These are phyloP conservation scores for Drosophila falleni DNA, from an alignment of 2,888 invertebrate species.

Conservation along the genomic window DNA sequence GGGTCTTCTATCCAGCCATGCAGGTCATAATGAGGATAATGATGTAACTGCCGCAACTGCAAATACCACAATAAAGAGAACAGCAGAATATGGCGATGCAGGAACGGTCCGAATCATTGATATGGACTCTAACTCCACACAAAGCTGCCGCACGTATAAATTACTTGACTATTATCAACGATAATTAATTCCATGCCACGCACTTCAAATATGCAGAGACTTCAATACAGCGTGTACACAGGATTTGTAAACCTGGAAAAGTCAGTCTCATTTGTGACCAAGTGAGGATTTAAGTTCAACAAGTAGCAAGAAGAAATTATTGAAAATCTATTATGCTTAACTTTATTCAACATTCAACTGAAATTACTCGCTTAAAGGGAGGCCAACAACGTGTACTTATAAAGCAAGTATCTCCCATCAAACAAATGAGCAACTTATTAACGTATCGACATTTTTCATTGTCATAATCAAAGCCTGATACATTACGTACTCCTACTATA, in stretches of 20 bases:
- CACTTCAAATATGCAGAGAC: conserved; percentile 16
- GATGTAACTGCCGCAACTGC: conserved; percentile 47
- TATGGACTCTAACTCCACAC: conserved; percentile 11
- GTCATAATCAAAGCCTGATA: not conserved
- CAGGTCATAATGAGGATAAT: conserved; percentile 61
- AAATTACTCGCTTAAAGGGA: not conserved
- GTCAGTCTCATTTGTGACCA: not conserved
- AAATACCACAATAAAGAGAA: conserved; percentile 57
- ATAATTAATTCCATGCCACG: conserved; percentile 65
- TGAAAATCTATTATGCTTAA: not conserved
- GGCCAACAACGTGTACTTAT: not conserved
- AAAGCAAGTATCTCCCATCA: not conserved
- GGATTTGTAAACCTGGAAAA: not conserved
- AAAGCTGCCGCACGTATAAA: conserved; percentile 48
- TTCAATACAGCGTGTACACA: not conserved
- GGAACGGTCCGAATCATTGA: conserved; percentile 17
- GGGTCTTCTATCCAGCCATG: not conserved
- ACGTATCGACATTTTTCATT: not conserved
- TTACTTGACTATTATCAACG: conserved; percentile 63
- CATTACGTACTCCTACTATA: not conserved
- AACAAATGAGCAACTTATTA: not conserved
- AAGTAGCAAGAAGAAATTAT: not conserved
- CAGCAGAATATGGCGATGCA: conserved; percentile 8
- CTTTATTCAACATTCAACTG: not conserved
- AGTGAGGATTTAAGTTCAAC: not conserved